Evolutionary conservation across 2,888 invertebrate genomes (phyloP), one percentile per base, ranked within the genome.

Genomic region (Torymus auratus): DNA sequence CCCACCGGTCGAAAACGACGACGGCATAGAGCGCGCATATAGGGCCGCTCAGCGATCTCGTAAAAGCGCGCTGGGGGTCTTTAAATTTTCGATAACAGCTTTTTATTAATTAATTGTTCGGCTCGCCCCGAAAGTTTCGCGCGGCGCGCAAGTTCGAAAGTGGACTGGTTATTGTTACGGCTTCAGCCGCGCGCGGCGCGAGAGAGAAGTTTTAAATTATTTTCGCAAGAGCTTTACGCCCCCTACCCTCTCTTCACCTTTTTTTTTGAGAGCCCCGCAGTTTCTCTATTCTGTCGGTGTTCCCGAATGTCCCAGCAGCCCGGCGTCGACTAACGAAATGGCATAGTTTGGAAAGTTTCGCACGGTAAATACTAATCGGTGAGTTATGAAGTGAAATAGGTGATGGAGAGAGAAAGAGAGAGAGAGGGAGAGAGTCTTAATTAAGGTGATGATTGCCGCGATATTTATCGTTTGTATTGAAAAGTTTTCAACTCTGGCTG

Each of bases 51-150:
- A 13, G 20, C 7, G 28, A 13, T 20, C 41, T 28, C 7, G 23
- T 14, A 41, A 14, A 23, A 41, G 15, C 52, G 61, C 64, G 55
- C 7, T 28, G n/a, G 58, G 41, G 64, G 69, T 55, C 60, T 73
- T 78, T 78, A 58, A 77, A 67, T 78, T 82, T 78, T 78, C 75
- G 78, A 78, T 72, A 82, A 82, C 52, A 62, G 14, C 65, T 73
- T 73, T 61, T 75, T 81, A 78, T 78, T 81, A 78, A 78, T 82
- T 68, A 70, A 71, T 81, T 65, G 69, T 52, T 74, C 67, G 50
- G 52, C 41, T 20, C 20, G n/a, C n/a, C 5, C 7, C 68, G 65
- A 17, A 68, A 70, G 28, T 74, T 70, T 28, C 61, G 13, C n/a
- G 20, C n/a, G 4, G 10, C 1, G 15, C 2, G 50, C 65, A 64